Evolutionary conservation across 2,888 invertebrate genomes (phyloP), one percentile per base, ranked within the genome.

Genomic region (Drosophila macrothrix): DNA sequence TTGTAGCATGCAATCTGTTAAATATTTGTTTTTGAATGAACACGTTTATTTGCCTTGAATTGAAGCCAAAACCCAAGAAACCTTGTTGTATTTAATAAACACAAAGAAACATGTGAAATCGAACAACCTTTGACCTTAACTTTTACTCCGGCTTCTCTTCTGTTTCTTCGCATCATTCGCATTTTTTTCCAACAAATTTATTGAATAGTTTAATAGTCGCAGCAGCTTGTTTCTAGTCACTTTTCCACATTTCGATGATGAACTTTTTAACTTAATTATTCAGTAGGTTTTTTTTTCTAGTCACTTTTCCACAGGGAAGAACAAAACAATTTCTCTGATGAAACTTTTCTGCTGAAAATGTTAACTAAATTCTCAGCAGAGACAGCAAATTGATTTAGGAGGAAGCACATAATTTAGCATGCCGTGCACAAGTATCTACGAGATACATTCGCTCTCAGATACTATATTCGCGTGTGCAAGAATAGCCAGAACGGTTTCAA

Each of bases 1-100:
- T 71, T 65, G 67, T 63, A 61, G 68, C 55, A 59, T 76, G 77
- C 79, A 80, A 67, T 76, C 76, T 59, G 56, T 65, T 46, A 60
- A 56, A 49, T 71, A 68, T 66, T 64, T 75, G 63, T 73, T 83
- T 67, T 83, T 83, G 70, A 55, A 72, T 68, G 63, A 65, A 73
- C 73, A 80, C 50, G 67, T 83, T 87, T 82, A 71, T 83, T 87
- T 80, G 84, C 82, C 87, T 86, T 81, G 83, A 68, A 63, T 53
- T 62, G 76, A 56, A 46, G 74, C 72, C 83, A 70, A 74, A 53
- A 35, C 12, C 35, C 14, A 54, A 33, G 25, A 50, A 35, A 22
- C 19, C 31, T 43, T 43, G 22, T 46, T n/a, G 46, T 7, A 22
- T 22, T 46, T 43, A 43, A 46, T 14, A 4, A 25, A 16, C 16